Evolutionary conservation across 2,113 vertebrate species (phyloP), one percentile per base, ranked within the genome.

Genomic region (Toxotes chatareus): DNA sequence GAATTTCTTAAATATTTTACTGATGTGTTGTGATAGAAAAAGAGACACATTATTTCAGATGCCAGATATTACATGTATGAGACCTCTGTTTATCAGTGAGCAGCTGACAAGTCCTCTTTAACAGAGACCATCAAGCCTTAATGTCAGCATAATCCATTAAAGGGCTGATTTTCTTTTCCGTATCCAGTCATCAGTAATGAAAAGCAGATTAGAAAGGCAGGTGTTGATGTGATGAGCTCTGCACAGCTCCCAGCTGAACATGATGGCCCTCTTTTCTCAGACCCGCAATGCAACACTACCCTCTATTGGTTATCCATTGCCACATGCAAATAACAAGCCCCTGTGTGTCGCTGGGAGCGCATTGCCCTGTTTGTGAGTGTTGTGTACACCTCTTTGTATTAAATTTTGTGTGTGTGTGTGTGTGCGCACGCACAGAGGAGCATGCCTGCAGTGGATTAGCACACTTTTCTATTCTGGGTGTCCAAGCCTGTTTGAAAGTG

Each of bases 211-310:
- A 71, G 77, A 74, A 40, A 65, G 53, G 59, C 63, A 36, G 63
- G 84, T 76, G 81, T 32, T 69, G 73, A 57, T 68, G 77, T 66
- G 74, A 88, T 56, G 78, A 69, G 79, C 74, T 69, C 44, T 5
- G 46, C 4, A 21, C 27, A 16, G 14, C 59, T 76, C 60, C 2
- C 74, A 63, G 61, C 61, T 73, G 10, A 56, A 38, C 36, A 21
- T 14, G 59, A 59, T 70, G 80, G 65, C 61, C 56, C 70, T 82
- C 68, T n/a, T 42, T 23, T 13, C 74, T 75, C 68, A 44, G 81
- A 94, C 90, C 90, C 79, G 88, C 91, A 83, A 91, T 92, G 89
- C 95, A 95, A 95, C 92, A 95, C 89, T 92, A 83, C 94, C 95
- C 95, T 94, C 95, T 95, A 74, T 92, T 93, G 95, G 95, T 75